Base-by-base conservation (phyloP, 2,113 vertebrate species). In the Marcusenius ussheri region DNA sequence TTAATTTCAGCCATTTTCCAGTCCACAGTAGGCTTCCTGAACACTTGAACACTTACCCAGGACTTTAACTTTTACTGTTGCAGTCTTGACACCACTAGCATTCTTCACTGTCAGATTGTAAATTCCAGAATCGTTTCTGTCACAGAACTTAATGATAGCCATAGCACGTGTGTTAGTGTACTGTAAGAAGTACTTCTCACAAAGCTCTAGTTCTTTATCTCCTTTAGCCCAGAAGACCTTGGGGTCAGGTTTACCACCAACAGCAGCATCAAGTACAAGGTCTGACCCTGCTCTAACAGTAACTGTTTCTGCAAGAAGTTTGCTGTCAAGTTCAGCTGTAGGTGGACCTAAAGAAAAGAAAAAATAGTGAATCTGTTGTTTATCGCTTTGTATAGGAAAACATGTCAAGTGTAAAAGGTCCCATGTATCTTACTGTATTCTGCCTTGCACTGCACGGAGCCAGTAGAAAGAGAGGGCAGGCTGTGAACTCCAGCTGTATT, bases 161-260 rank as follows among this genome's bases (percentile, higher is more conserved):
- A 98, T 96, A 49, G 98, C 98, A 90, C 95, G 95, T 92, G 97
- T 98, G 90, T 95, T 95, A 5, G 97, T 97, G 89, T 99, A 99
- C 90, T 98, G 98, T 87, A 99, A 93, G 92, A 97, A 96, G 88
- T 98, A 96, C 93, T 99, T 99, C 92, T 99, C 98, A 94, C 98
- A 98, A 45, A 98, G 90, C 13, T 99, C 98, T 90, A 99, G 93
- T 90, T 99, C 98, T 87, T 95, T 98, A 88, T 96, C 96, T 84
- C 97, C 98, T 95, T 99, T 99, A 87, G 98, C 97, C 98, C 98
- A 99, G 93, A 95, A 97, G 56, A 97, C 97, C 93, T 99, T 99
- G 85, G 98, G 98, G 91, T 99, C 97, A 91, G 98, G 98, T 93
- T 98, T 98, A 58, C 98, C 98, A 94, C 98, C 98, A 92, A 99